Evolutionary conservation across 2,113 vertebrate species (phyloP).

Genomic region (Xiphophorus hellerii): DNA sequence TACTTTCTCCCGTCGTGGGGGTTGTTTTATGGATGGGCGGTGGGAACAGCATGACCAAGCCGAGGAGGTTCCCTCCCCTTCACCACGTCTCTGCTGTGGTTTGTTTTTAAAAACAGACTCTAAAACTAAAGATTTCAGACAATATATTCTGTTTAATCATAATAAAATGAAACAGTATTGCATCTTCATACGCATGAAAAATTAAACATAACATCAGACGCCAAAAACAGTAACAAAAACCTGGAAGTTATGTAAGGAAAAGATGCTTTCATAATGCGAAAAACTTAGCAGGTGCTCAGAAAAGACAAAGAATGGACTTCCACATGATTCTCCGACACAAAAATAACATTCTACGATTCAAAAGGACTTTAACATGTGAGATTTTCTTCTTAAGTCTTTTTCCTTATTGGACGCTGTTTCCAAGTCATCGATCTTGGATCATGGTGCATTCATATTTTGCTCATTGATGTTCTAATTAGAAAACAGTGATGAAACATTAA

Average conservation of each 20-base stretch:
- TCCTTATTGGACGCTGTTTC: conserved; percentile 19
- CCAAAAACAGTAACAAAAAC: conserved; percentile 42
- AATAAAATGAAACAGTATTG: conserved; percentile 67
- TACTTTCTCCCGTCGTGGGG: conserved; percentile 74
- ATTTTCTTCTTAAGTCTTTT: conserved; percentile 10
- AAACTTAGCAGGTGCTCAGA: conserved; percentile 49
- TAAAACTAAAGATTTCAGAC: conserved; percentile 38
- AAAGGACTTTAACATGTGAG: conserved; percentile 10
- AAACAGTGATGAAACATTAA: too few relatives aligned
- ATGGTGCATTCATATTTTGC: too few relatives aligned
- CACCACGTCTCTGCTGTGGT: neutral
- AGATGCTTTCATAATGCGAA: conserved; percentile 29
- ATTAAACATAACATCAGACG: conserved; percentile 62
- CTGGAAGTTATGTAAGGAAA: conserved; percentile 37
- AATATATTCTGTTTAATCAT: conserved; percentile 74
- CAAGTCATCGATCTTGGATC: conserved; percentile 17
- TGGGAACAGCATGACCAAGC: conserved; percentile 59
- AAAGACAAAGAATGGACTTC: conserved; percentile 20
- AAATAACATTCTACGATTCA: conserved; percentile 17
- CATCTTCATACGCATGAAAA: conserved; percentile 68
- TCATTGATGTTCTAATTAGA: too few relatives aligned
- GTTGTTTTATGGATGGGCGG: conserved; percentile 63
- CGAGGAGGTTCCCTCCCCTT: neutral
- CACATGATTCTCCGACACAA: neutral
- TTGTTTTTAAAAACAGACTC: conserved; percentile 56